These are phyloP conservation scores for Orthosia gracilis DNA, from an alignment of 2,888 invertebrate genomes.

Conservation along the genomic window DNA sequence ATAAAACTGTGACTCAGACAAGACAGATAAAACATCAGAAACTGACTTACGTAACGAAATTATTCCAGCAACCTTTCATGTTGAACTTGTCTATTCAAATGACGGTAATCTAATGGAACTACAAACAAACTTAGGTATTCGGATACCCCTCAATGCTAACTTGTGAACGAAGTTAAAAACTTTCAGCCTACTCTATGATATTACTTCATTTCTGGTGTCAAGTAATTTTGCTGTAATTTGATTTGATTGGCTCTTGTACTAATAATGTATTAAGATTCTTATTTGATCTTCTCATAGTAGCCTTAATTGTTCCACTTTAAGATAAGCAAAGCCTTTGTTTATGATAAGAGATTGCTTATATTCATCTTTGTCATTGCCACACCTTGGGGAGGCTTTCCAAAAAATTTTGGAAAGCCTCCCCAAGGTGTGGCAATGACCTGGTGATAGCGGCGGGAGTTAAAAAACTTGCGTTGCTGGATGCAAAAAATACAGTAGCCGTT, in stretches of 20 bases:
- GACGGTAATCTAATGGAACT: constrained; percentile 45
- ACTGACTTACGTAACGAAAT: constrained; percentile 26
- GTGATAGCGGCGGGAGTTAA: too few relatives aligned
- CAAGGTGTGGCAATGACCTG: too few relatives aligned
- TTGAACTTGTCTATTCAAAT: constrained; percentile 41
- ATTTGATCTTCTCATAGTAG: not conserved
- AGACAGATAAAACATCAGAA: not conserved
- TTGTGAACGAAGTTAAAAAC: constrained; percentile 45
- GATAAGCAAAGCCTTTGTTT: not conserved
- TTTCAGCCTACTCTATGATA: constrained; percentile 37
- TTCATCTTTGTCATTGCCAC: not conserved
- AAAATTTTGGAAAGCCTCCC: too few relatives aligned
- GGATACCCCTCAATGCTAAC: constrained; percentile 39
- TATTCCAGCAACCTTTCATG: constrained; percentile 24
- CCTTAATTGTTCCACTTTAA: not conserved
- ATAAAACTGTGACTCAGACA: not conserved
- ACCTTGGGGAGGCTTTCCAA: too few relatives aligned
- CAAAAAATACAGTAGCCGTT: too few relatives aligned
- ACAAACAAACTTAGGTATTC: constrained; percentile 42
- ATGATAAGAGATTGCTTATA: not conserved
- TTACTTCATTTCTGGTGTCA: constrained; percentile 27
- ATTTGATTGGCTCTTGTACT: constrained; percentile 17
- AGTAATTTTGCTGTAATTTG: constrained; percentile 29
- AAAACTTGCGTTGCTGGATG: too few relatives aligned
- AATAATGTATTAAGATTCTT: not conserved